Percentiles rank a stretch among this genome's conserved stretches.
phyloP scores from a whole-genome alignment of 2,113 vertebrate species.

The Zosterops borbonicus region DNA sequence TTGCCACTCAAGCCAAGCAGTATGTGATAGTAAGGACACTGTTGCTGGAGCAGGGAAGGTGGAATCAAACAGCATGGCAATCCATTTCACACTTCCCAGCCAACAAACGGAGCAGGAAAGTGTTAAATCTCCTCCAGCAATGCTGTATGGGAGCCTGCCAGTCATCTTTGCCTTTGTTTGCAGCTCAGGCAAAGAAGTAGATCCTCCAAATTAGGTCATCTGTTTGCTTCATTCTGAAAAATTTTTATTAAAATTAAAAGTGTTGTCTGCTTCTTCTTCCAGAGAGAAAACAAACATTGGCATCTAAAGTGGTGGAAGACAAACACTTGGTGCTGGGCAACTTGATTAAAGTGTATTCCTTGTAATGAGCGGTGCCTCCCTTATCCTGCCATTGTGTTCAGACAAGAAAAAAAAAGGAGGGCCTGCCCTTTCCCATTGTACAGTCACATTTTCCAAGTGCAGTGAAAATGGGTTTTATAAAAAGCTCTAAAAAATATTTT shows the following conservation, averaged over 20 bases:
- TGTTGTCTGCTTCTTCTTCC: constrained; percentile 26
- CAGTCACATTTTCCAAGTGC: constrained; percentile 58
- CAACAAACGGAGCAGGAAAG: not conserved
- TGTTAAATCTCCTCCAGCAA: constrained; percentile 17
- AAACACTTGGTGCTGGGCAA: constrained; percentile 40
- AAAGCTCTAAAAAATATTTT: not conserved
- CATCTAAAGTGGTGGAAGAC: constrained; percentile 19
- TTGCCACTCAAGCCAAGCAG: not conserved
- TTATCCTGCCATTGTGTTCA: constrained; percentile 72
- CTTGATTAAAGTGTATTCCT: constrained; percentile 62
- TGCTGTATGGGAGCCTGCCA: not conserved
- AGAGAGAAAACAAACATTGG: constrained; percentile 57
- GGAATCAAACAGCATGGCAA: not conserved
- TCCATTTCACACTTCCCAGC: not conserved
- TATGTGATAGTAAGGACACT: not conserved
- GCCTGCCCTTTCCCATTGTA: constrained; percentile 57
- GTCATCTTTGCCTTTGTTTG: constrained; percentile 1
- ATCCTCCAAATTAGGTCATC: constrained; percentile 11
- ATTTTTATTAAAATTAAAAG: constrained; percentile 49
- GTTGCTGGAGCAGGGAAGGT: not conserved
- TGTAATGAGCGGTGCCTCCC: constrained; percentile 58
- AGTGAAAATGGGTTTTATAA: constrained; percentile 39
- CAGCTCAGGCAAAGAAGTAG: not conserved
- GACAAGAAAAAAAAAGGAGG: not conserved
- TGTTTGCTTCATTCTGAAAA: constrained; percentile 11